Evolutionary conservation across 2,888 invertebrate genomes (phyloP).

Genomic region (Agonopterix subpropinquella): DNA sequence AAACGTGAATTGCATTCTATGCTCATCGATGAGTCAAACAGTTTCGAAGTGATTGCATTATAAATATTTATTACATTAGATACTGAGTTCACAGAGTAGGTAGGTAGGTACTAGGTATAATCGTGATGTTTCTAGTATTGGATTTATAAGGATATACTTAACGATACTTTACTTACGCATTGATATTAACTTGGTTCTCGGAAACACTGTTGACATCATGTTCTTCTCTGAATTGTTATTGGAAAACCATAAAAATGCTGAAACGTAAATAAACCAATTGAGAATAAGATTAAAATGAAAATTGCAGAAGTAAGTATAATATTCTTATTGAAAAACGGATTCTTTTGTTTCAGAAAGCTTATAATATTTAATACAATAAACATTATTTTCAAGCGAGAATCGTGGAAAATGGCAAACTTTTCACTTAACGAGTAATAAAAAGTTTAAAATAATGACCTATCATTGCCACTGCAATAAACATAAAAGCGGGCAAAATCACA

Average conservation of each 20-base stretch:
- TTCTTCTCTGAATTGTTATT: conserved; percentile 25
- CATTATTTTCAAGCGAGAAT: not conserved
- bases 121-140: too few species aligned
- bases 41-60: too few species aligned
- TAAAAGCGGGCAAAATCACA: conserved; percentile 28
- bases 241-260: conserved; percentile 34
- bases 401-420: too few species aligned
- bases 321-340: not conserved
- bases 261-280: conserved; percentile 22
- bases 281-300: too few species aligned
- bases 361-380: not conserved
- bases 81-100: too few species aligned
- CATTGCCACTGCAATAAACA: conserved; percentile 25
- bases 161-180: conserved; percentile 26
- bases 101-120: too few species aligned
- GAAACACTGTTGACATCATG: conserved; percentile 35
- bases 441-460: conserved; percentile 27
- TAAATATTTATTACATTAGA: too few species aligned
- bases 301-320: too few species aligned
- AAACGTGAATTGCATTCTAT: too few species aligned
- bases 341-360: too few species aligned
- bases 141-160: not conserved
- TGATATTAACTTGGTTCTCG: conserved; percentile 32
- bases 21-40: too few species aligned
- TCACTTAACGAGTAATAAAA: not conserved